These are phyloP conservation scores for Solea senegalensis DNA, from an alignment of 2,113 vertebrate genomes.

Conservation along the genomic window DNA sequence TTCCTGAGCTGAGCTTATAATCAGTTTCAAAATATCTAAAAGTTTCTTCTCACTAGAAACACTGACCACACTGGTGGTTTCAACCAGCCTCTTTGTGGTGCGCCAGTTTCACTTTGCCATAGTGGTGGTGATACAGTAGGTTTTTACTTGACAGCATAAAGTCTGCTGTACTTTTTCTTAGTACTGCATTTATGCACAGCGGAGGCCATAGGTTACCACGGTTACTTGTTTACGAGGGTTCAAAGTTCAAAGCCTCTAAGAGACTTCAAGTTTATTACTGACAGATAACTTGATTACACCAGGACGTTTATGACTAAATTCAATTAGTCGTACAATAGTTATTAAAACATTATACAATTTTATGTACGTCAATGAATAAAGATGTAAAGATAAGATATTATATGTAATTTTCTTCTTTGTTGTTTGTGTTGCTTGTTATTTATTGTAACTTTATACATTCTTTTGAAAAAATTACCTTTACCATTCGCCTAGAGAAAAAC, in stretches of 20 bases:
- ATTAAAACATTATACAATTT: too few relatives aligned
- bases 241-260: slow-evolving; percentile 25
- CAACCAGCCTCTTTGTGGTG: slow-evolving; percentile 45
- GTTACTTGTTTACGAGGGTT: slow-evolving; percentile 13
- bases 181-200: neutral
- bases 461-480: too few relatives aligned
- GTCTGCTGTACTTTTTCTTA: neutral
- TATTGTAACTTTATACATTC: too few relatives aligned
- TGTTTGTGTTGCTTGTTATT: too few relatives aligned
- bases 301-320: too few relatives aligned
- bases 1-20: slow-evolving; percentile 5
- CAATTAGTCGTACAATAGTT: too few relatives aligned
- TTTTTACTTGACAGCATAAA: neutral
- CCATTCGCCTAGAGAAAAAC: too few relatives aligned
- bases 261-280: neutral
- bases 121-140: too few relatives aligned
- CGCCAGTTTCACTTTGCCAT: slow-evolving; percentile 34
- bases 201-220: slow-evolving; percentile 11
- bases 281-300: neutral
- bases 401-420: too few relatives aligned
- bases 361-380: too few relatives aligned
- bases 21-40: slow-evolving; percentile 26
- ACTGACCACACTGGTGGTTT: slow-evolving; percentile 12
- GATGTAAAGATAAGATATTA: too few relatives aligned
- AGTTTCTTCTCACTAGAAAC: neutral